Percentiles rank a stretch among this genome's conserved stretches.
Evolutionary conservation across 2,888 invertebrate genomes (phyloP).

Genomic region (Ectemnius continuus): DNA sequence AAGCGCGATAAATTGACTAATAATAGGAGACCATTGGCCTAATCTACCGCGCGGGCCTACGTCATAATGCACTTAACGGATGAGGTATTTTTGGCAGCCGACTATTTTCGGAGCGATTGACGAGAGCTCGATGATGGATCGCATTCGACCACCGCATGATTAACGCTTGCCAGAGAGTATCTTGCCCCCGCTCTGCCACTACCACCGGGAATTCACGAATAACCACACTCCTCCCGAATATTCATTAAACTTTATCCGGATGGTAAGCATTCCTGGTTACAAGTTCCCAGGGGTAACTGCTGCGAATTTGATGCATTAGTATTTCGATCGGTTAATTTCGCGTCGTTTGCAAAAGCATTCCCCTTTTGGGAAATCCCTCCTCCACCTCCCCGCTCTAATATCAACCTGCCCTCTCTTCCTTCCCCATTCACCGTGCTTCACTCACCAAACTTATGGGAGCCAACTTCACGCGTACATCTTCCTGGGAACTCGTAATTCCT

Average conservation of each 20-base stretch:
- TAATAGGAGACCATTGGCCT: slow-evolving; percentile 64
- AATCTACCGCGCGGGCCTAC: slow-evolving; percentile 54
- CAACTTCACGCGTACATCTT: not conserved
- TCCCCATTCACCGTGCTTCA: not conserved
- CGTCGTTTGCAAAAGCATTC: too few relatives aligned
- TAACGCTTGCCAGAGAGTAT: slow-evolving; percentile 28
- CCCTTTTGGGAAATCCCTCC: too few relatives aligned
- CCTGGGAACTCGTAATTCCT: not conserved
- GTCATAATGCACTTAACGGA: slow-evolving; percentile 65
- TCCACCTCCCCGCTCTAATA: too few relatives aligned
- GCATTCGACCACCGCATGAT: slow-evolving; percentile 38
- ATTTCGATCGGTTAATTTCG: too few relatives aligned
- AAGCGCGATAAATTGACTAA: slow-evolving; percentile 61
- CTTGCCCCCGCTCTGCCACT: too few relatives aligned
- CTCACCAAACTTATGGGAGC: not conserved
- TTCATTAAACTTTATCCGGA: too few relatives aligned
- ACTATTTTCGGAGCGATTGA: slow-evolving; percentile 58
- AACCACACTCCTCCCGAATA: too few relatives aligned
- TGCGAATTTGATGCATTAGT: too few relatives aligned
- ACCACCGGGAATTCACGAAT: too few relatives aligned
- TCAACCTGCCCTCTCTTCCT: too few relatives aligned
- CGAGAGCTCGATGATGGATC: slow-evolving; percentile 52
- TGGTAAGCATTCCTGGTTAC: too few relatives aligned
- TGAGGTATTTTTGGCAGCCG: slow-evolving; percentile 56
- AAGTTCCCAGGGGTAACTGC: too few relatives aligned